Evolutionary conservation across 92 coral and sea anemone species (phyloP).

Genomic region (Galaxea fascicularis): DNA sequence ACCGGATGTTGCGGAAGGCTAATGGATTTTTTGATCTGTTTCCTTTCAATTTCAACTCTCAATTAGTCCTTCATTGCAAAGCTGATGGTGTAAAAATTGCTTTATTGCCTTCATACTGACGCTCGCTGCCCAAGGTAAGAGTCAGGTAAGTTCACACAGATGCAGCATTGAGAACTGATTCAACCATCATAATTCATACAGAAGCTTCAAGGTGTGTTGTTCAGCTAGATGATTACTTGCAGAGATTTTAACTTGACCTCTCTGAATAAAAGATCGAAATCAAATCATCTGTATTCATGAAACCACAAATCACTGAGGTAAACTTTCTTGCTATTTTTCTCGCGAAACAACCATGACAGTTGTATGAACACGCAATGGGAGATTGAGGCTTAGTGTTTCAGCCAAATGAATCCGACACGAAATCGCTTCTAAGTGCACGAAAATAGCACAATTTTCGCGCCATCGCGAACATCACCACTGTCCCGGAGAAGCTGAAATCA

Average conservation of each 20-base stretch:
- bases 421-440: no score
- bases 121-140: neutral
- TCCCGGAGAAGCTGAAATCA: neutral
- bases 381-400: no score
- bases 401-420: no score
- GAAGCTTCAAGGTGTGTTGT: neutral
- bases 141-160: neutral
- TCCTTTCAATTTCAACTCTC: neutral
- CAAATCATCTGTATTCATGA: neutral
- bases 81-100: neutral
- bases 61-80: neutral
- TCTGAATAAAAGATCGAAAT: neutral
- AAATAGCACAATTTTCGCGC: no score
- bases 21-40: neutral
- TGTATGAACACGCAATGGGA: neutral
- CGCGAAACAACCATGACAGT: neutral
- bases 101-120: neutral
- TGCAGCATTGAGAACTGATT: neutral
- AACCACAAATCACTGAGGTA: conserved; percentile 4
- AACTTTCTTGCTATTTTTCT: neutral
- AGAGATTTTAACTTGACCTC: conserved; percentile 11
- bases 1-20: conserved; percentile 1
- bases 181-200: neutral
- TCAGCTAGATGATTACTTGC: neutral
- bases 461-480: no score